These are phyloP conservation scores for Meteorus cinctellus DNA, from an alignment of 2,888 invertebrate species.

Conservation along the genomic window DNA sequence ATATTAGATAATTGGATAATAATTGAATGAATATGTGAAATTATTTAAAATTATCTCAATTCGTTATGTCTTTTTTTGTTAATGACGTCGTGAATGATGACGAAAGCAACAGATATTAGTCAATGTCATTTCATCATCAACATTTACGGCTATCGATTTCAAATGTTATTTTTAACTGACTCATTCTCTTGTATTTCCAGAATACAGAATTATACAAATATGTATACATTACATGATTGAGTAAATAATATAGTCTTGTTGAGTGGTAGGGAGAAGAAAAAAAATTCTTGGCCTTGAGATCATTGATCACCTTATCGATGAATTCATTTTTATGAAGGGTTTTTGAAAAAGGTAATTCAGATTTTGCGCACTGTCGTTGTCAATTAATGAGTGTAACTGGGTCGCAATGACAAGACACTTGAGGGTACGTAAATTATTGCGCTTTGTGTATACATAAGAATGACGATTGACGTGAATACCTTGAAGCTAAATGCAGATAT, in stretches of 20 bases:
- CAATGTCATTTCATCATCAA: neutral
- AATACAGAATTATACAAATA: no score
- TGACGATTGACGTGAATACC: slow-evolving; percentile 1
- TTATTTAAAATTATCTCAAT: neutral
- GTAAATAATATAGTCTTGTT: no score
- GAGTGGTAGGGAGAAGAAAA: neutral
- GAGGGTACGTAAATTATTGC: slow-evolving; percentile 16
- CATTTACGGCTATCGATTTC: slow-evolving; percentile 3
- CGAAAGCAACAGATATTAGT: neutral
- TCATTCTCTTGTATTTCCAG: neutral
- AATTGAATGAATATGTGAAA: neutral
- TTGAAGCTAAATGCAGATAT: slow-evolving; percentile 3
- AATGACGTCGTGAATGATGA: neutral
- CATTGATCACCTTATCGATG: neutral
- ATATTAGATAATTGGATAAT: neutral
- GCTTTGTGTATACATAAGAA: neutral
- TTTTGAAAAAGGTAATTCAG: neutral
- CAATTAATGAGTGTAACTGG: slow-evolving; percentile 25
- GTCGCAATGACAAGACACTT: slow-evolving; percentile 19
- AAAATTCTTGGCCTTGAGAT: neutral
- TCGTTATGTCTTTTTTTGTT: neutral
- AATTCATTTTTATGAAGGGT: neutral
- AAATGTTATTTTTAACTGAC: neutral
- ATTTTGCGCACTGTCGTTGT: neutral
- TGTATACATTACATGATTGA: no score